A percentile compares a stretch with the other conserved stretches of the same genome.
These are phyloP conservation scores for Eristalinus aeneus DNA, from an alignment of 2,888 invertebrate species.

Conservation along the genomic window DNA sequence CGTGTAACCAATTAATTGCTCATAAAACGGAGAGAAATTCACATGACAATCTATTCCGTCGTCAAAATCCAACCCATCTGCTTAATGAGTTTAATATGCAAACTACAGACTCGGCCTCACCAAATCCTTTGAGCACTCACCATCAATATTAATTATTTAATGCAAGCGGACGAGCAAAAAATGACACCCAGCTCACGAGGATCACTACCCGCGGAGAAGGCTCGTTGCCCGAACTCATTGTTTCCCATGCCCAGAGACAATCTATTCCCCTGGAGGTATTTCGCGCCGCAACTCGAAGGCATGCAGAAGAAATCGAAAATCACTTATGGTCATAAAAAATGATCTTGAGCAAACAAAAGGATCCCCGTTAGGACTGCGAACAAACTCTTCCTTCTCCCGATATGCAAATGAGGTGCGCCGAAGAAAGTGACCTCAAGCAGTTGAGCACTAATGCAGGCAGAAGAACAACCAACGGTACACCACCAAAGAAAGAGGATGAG, in stretches of 20 bases:
- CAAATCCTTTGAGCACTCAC: slow-evolving; percentile 37
- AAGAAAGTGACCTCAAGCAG: slow-evolving; percentile 70
- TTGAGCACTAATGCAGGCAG: slow-evolving; percentile 47
- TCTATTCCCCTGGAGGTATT: slow-evolving; percentile 72
- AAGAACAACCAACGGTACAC: slow-evolving; percentile 37
- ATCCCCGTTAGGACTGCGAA: slow-evolving; percentile 67
- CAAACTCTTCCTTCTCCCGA: slow-evolving; percentile 24
- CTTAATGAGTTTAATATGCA: slow-evolving; percentile 63
- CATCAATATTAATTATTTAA: slow-evolving; percentile 68
- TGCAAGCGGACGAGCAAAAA: slow-evolving; percentile 22
- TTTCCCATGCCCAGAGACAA: slow-evolving; percentile 69
- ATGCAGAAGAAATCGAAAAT: slow-evolving; percentile 58
- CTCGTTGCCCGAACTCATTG: slow-evolving; percentile 45
- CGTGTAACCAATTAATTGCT: too few species aligned
- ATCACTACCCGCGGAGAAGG: slow-evolving; percentile 56
- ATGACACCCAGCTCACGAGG: slow-evolving; percentile 36
- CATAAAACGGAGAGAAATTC: neutral
- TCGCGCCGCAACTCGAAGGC: slow-evolving; percentile 65
- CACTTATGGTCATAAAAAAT: slow-evolving; percentile 71
- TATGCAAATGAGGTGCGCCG: slow-evolving; percentile 62
- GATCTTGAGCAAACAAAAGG: slow-evolving; percentile 65
- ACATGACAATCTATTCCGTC: neutral
- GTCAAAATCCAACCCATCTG: slow-evolving; percentile 43
- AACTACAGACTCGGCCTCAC: slow-evolving; percentile 21
- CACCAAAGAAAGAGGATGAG: slow-evolving; percentile 40